Conservation (phyloP, 2,113 vertebrate species). For the Prietella phreatophila region DNA sequence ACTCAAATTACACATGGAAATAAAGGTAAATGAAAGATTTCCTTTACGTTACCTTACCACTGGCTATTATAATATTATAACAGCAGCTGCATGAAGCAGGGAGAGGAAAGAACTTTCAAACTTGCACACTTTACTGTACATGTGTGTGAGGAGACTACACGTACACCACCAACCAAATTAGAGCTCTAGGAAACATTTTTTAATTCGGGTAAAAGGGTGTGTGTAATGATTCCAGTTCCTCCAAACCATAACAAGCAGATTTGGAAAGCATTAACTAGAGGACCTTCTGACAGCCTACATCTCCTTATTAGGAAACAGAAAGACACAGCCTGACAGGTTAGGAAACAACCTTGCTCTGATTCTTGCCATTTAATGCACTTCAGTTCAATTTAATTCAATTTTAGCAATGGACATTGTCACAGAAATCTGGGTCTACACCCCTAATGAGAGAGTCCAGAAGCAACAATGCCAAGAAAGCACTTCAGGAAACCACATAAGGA, state of each 20-base stretch:
- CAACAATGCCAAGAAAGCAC: neutral
- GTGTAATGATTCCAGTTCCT: constrained; percentile 17
- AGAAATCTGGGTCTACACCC: neutral
- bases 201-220: neutral
- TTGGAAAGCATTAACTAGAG: constrained; percentile 30
- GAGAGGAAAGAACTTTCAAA: neutral
- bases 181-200: constrained; percentile 20
- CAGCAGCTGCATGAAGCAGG: neutral
- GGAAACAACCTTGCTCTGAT: constrained; percentile 38
- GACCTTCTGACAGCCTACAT: constrained; percentile 23
- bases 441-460: constrained; percentile 19
- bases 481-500: neutral
- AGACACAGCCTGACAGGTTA: constrained; percentile 44
- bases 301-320: constrained; percentile 42
- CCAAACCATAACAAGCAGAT: constrained; percentile 33
- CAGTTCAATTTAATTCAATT: neutral
- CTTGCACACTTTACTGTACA: neutral
- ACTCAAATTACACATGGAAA: neutral
- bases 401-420: neutral
- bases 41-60: neutral
- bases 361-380: constrained; percentile 8
- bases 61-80: neutral
- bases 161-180: constrained; percentile 26
- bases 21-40: neutral
- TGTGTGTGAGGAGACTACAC: constrained; percentile 8